Conservation (phyloP, 2,113 vertebrate species). For the Macroglossus sobrinus region DNA sequence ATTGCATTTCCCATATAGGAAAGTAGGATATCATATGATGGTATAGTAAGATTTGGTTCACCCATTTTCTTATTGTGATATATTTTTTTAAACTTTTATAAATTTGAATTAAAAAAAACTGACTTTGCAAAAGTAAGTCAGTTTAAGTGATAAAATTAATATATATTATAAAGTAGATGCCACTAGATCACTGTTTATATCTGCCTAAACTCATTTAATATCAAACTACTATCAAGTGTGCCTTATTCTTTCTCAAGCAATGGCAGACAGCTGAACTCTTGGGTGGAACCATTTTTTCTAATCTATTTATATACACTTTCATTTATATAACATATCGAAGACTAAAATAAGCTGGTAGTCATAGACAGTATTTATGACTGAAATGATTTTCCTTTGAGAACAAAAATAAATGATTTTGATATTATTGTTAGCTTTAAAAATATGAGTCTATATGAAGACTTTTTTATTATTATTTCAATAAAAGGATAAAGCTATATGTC, state of each 20-base stretch:
- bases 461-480: background rate
- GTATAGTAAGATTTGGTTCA: slow-evolving; percentile 27
- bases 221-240: slow-evolving; percentile 58
- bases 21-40: background rate
- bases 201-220: slow-evolving; percentile 75
- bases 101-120: slow-evolving; percentile 44
- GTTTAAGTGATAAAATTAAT: slow-evolving; percentile 76
- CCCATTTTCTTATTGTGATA: slow-evolving; percentile 27
- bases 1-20: background rate
- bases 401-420: background rate
- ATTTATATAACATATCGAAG: slow-evolving; percentile 44
- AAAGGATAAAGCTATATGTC: background rate
- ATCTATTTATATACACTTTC: slow-evolving; percentile 18
- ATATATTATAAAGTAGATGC: slow-evolving; percentile 70
- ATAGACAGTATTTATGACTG: background rate
- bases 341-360: slow-evolving; percentile 14
- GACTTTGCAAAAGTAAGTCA: slow-evolving; percentile 65
- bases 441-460: background rate
- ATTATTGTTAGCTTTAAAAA: background rate
- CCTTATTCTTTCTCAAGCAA: slow-evolving; percentile 56
- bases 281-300: slow-evolving; percentile 47
- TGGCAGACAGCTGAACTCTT: slow-evolving; percentile 36
- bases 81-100: slow-evolving; percentile 68
- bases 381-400: slow-evolving; percentile 1
- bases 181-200: slow-evolving; percentile 75